phyloP scores from a whole-genome alignment of 2,797 vertebrate genomes.

The Rhabdomys pumilio region DNA sequence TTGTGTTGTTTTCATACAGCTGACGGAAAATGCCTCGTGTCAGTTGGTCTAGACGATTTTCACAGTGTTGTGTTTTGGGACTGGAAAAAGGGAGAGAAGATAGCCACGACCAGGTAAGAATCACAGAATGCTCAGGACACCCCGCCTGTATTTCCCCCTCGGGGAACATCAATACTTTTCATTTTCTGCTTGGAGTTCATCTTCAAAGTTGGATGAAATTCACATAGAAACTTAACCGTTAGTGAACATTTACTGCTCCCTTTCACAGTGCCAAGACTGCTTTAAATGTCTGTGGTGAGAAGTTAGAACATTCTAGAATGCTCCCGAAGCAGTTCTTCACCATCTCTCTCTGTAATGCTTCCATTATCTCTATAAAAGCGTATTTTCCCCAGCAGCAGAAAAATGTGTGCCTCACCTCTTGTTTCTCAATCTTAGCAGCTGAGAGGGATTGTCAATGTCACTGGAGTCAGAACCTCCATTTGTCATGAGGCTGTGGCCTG shows the following conservation, averaged over 20 bases:
- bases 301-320: conserved; percentile 60
- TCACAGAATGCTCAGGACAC: not conserved
- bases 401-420: not conserved
- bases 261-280: not conserved
- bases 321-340: not conserved
- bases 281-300: not conserved
- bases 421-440: conserved; percentile 54
- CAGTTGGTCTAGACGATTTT: conserved; percentile 96
- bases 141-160: not conserved
- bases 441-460: conserved; percentile 74
- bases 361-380: not conserved
- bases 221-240: not conserved
- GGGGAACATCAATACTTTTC: not conserved
- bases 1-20: conserved; percentile 89
- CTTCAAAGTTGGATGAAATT: conserved; percentile 11
- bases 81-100: conserved; percentile 98
- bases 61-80: conserved; percentile 98
- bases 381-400: conserved; percentile 17
- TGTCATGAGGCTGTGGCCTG: conserved; percentile 12
- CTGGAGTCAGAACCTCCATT: conserved; percentile 38
- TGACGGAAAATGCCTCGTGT: conserved; percentile 97
- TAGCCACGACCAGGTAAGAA: conserved; percentile 95
- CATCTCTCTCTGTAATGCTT: not conserved
- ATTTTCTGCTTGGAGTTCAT: conserved; percentile 33
- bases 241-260: not conserved